Conservation (phyloP, 2,888 invertebrate species). For the Xylota segnis region DNA sequence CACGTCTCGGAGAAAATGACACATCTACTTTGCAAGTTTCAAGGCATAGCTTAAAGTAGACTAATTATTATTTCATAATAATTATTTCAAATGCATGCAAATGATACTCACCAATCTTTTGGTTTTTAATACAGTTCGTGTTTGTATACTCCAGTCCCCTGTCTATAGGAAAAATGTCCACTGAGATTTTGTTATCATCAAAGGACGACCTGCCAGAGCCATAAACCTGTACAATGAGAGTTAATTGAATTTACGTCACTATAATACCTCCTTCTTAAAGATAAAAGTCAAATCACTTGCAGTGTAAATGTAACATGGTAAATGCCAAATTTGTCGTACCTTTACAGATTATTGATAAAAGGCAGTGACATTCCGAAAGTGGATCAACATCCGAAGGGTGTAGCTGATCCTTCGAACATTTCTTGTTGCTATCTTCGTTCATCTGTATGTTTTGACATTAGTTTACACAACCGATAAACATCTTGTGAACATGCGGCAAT, state of each 20-base stretch:
- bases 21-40: too few relatives aligned
- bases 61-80: too few relatives aligned
- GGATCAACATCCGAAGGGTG: constrained; percentile 36
- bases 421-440: constrained; percentile 30
- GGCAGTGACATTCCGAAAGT: constrained; percentile 45
- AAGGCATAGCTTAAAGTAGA: too few relatives aligned
- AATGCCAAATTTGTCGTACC: constrained; percentile 64
- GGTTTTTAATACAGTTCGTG: too few relatives aligned
- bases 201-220: too few relatives aligned
- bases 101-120: too few relatives aligned
- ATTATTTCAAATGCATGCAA: too few relatives aligned
- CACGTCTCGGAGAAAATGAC: too few relatives aligned
- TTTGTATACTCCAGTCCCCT: too few relatives aligned
- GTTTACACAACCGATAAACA: constrained; percentile 69
- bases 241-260: constrained; percentile 15
- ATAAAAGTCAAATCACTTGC: constrained; percentile 31
- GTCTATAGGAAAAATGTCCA: too few relatives aligned
- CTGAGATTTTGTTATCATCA: too few relatives aligned
- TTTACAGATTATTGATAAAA: constrained; percentile 4
- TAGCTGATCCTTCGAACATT: constrained; percentile 33
- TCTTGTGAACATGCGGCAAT: constrained; percentile 55
- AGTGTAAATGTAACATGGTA: constrained; percentile 7
- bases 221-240: not conserved
- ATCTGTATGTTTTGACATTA: constrained; percentile 70
- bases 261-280: not conserved